phyloP scores from a whole-genome alignment of 2,888 invertebrate genomes.

The Criorhina ranunculi region DNA sequence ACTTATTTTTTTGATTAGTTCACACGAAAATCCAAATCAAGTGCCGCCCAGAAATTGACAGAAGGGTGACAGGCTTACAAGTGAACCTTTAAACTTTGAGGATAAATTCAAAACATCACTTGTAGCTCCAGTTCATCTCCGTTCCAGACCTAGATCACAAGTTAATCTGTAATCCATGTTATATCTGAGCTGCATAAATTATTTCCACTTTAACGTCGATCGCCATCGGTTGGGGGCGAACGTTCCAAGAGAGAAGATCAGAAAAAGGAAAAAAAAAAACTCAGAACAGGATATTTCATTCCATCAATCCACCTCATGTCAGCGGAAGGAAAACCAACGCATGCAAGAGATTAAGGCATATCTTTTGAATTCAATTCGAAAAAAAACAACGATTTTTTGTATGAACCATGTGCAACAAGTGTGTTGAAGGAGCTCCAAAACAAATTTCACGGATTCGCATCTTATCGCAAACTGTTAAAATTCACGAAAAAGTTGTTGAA shows the following conservation, averaged over 20 bases:
- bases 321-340: slow-evolving; percentile 36
- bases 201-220: slow-evolving; percentile 61
- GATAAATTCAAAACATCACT: slow-evolving; percentile 58
- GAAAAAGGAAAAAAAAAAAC: not conserved
- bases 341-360: slow-evolving; percentile 44
- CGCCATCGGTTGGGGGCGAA: slow-evolving; percentile 66
- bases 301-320: slow-evolving; percentile 73
- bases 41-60: not conserved
- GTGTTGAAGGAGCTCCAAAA: slow-evolving; percentile 59
- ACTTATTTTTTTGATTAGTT: slow-evolving; percentile 32
- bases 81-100: slow-evolving; percentile 3
- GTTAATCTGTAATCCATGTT: slow-evolving; percentile 64
- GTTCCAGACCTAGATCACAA: slow-evolving; percentile 66
- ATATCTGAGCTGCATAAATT: slow-evolving; percentile 71
- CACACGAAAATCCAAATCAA: slow-evolving; percentile 28
- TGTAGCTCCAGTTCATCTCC: slow-evolving; percentile 47
- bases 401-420: slow-evolving; percentile 66
- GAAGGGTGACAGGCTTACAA: slow-evolving; percentile 1
- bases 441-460: slow-evolving; percentile 74
- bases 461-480: slow-evolving; percentile 76
- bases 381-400: slow-evolving; percentile 17
- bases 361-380: slow-evolving; percentile 2
- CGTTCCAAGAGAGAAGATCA: slow-evolving; percentile 41
- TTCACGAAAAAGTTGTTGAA: slow-evolving; percentile 77
- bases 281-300: slow-evolving; percentile 69